Percentiles rank a stretch among this genome's conserved stretches.
These are phyloP conservation scores for Rhogogaster chlorosoma DNA, from an alignment of 2,888 invertebrate species.

Conservation along the genomic window DNA sequence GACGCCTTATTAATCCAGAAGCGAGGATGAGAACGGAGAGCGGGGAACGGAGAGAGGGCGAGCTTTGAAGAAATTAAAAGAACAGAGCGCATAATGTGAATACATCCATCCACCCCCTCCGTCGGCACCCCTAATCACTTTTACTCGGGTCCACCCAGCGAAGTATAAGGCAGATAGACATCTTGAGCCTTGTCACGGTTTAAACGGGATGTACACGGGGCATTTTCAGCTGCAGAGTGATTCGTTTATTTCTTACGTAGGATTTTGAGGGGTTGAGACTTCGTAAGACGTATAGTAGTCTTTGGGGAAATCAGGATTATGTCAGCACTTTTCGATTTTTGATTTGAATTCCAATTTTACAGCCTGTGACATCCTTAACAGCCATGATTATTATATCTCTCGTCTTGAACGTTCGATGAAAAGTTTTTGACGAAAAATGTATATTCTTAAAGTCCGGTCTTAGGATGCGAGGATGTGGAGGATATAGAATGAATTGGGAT, in stretches of 20 bases:
- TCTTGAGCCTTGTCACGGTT: slow-evolving; percentile 74
- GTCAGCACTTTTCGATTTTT: neutral
- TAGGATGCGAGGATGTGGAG: neutral
- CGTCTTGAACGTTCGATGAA: neutral
- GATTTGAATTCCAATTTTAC: neutral
- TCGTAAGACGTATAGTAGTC: neutral
- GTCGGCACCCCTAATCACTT: slow-evolving; percentile 70
- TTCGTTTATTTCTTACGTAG: slow-evolving; percentile 24
- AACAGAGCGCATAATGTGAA: slow-evolving; percentile 76
- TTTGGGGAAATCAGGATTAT: slow-evolving; percentile 30
- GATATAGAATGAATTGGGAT: neutral
- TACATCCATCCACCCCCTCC: slow-evolving; percentile 72
- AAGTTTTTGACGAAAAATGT: neutral
- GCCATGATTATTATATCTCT: neutral
- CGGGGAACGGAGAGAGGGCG: slow-evolving; percentile 52
- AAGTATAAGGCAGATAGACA: slow-evolving; percentile 75
- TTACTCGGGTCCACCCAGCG: slow-evolving; percentile 65
- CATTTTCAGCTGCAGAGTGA: slow-evolving; percentile 13
- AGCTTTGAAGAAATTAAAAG: slow-evolving; percentile 77
- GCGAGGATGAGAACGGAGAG: slow-evolving; percentile 58
- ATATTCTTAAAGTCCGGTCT: neutral
- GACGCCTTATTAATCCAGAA: slow-evolving; percentile 77
- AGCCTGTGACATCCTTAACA: neutral
- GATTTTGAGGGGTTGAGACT: neutral
- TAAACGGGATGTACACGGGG: slow-evolving; percentile 66